Evolutionary conservation across 2,797 vertebrate species (phyloP).

Genomic region (Ctenochaetus hawaiiensis): DNA sequence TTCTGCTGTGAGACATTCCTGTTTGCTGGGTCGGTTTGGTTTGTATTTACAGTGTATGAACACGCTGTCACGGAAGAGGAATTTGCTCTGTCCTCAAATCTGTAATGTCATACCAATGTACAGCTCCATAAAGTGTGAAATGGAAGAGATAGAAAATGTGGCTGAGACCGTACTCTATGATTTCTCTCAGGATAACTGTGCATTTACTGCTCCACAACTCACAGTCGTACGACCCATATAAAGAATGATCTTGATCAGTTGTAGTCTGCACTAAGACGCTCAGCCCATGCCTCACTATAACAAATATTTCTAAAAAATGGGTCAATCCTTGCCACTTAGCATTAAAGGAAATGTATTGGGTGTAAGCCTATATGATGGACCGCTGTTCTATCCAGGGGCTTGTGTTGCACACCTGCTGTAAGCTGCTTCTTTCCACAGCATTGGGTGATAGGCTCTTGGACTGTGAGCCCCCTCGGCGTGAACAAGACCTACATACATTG

Average conservation of each 20-base stretch:
- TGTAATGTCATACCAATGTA: constrained; percentile 51
- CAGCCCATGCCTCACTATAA: constrained; percentile 11
- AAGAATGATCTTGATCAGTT: constrained; percentile 48
- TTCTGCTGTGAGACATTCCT: background rate
- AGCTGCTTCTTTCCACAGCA: constrained; percentile 64
- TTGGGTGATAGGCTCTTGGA: constrained; percentile 62
- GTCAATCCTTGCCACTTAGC: constrained; percentile 34
- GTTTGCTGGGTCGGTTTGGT: constrained; percentile 25
- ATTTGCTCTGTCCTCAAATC: constrained; percentile 35
- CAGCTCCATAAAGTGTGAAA: constrained; percentile 75
- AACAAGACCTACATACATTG: constrained; percentile 40
- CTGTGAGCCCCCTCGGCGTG: constrained; percentile 59
- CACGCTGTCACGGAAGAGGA: constrained; percentile 39
- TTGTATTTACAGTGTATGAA: constrained; percentile 40
- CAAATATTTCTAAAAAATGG: constrained; percentile 22
- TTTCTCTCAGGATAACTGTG: constrained; percentile 60
- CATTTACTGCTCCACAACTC: constrained; percentile 56
- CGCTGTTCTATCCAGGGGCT: constrained; percentile 51
- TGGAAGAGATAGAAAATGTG: constrained; percentile 65
- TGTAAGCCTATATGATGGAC: constrained; percentile 61
- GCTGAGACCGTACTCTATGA: constrained; percentile 32
- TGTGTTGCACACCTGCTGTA: constrained; percentile 70
- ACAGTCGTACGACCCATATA: constrained; percentile 31
- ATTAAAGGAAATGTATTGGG: constrained; percentile 44
- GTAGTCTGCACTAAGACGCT: constrained; percentile 16